Conservation (phyloP, 2,888 invertebrate genomes). For the Plusia festucae region DNA sequence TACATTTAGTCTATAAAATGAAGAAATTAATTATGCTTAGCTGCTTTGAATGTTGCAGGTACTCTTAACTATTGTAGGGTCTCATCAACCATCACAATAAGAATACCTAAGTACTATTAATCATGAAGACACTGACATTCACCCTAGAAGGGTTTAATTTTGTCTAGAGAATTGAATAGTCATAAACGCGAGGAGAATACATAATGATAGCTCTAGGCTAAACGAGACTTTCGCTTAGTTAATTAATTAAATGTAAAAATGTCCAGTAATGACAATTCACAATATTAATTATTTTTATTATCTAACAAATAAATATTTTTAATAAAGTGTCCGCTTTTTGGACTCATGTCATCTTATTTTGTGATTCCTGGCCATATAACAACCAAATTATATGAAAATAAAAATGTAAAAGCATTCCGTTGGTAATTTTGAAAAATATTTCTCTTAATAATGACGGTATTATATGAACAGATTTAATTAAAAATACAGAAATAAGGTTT, state of each 20-base stretch:
- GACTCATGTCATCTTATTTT: background rate
- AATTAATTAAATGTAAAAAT: constrained; percentile 29
- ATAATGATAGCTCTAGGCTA: constrained; percentile 39
- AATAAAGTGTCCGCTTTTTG: constrained; percentile 2
- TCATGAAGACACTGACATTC: constrained; percentile 21
- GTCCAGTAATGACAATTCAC: background rate
- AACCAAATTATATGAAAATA: background rate
- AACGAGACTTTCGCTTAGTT: constrained; percentile 46
- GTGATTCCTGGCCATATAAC: background rate
- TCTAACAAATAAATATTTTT: too few species aligned
- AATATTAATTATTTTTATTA: background rate
- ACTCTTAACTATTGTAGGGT: constrained; percentile 16
- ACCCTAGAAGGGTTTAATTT: constrained; percentile 10
- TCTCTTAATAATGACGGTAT: background rate
- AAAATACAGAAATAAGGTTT: background rate
- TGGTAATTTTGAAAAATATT: background rate
- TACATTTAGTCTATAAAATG: background rate
- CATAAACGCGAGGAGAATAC: constrained; percentile 35
- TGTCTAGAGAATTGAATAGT: constrained; percentile 4
- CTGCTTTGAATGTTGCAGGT: background rate
- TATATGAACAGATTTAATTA: background rate
- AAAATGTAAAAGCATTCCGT: background rate
- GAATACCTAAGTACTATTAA: constrained; percentile 26
- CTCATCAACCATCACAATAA: constrained; percentile 15
- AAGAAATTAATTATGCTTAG: constrained; percentile 18